A percentile compares a stretch with the other conserved stretches of the same genome.
Conservation (phyloP, 2,888 invertebrate genomes). For the Trisateles emortualis region DNA sequence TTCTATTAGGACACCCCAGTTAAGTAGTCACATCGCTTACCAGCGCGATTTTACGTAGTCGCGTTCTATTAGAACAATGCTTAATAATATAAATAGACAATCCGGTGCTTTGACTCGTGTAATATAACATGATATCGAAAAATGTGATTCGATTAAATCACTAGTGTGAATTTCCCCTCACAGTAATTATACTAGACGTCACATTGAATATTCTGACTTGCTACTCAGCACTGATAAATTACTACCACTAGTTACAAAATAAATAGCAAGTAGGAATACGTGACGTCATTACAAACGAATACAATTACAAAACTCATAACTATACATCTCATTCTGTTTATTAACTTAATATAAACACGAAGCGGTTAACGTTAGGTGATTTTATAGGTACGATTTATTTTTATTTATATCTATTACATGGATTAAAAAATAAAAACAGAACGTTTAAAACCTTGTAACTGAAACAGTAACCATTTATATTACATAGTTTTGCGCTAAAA, state of each 20-base stretch:
- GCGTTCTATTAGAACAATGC: too few species aligned
- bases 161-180: constrained; percentile 10
- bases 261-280: constrained; percentile 34
- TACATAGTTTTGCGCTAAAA: constrained; percentile 68
- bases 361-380: constrained; percentile 48
- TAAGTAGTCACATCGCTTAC: too few species aligned
- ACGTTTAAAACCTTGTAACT: constrained; percentile 65
- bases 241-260: constrained; percentile 22
- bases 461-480: constrained; percentile 71
- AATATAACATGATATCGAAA: constrained; percentile 35
- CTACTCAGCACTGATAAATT: constrained; percentile 15
- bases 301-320: constrained; percentile 28
- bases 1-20: too few species aligned
- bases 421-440: constrained; percentile 53
- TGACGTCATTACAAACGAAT: constrained; percentile 26
- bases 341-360: constrained; percentile 42
- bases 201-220: constrained; percentile 34
- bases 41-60: too few species aligned
- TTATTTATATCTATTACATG: constrained; percentile 38
- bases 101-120: constrained; percentile 28
- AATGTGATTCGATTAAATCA: constrained; percentile 12
- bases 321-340: constrained; percentile 39
- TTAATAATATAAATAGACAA: constrained; percentile 27
- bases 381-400: constrained; percentile 44
- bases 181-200: constrained; percentile 16